Evolutionary conservation across 2,113 vertebrate genomes (phyloP).

Genomic region (Cygnus atratus): DNA sequence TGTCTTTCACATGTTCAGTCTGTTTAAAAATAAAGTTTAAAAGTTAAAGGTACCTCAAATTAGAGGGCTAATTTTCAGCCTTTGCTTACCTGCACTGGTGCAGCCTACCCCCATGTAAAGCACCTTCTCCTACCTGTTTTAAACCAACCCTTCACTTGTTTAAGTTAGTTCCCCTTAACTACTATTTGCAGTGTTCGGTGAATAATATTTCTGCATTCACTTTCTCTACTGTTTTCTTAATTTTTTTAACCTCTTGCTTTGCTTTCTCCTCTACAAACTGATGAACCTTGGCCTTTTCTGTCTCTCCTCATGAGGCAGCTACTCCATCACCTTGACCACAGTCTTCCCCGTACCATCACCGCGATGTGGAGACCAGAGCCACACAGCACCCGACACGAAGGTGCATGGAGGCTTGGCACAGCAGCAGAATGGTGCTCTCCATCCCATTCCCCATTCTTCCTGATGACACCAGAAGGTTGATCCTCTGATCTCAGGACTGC

Average conservation of each 20-base stretch:
- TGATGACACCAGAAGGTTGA: neutral
- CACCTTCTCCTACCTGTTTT: neutral
- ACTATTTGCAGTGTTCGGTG: neutral
- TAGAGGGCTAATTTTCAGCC: neutral
- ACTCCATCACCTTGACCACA: neutral
- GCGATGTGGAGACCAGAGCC: neutral
- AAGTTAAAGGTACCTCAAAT: neutral
- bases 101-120: neutral
- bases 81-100: neutral
- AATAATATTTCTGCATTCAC: neutral
- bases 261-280: neutral
- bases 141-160: neutral
- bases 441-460: neutral
- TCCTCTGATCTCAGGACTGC: neutral
- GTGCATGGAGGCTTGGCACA: neutral
- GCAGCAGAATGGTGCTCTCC: neutral
- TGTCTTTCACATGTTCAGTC: neutral
- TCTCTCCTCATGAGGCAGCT: neutral
- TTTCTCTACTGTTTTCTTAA: neutral
- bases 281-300: neutral
- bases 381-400: neutral
- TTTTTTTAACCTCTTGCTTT: neutral
- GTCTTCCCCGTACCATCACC: no score
- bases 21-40: neutral
- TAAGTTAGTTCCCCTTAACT: neutral